Base-by-base conservation (phyloP, 2,113 vertebrate genomes). In the Tenrec ecaudatus region DNA sequence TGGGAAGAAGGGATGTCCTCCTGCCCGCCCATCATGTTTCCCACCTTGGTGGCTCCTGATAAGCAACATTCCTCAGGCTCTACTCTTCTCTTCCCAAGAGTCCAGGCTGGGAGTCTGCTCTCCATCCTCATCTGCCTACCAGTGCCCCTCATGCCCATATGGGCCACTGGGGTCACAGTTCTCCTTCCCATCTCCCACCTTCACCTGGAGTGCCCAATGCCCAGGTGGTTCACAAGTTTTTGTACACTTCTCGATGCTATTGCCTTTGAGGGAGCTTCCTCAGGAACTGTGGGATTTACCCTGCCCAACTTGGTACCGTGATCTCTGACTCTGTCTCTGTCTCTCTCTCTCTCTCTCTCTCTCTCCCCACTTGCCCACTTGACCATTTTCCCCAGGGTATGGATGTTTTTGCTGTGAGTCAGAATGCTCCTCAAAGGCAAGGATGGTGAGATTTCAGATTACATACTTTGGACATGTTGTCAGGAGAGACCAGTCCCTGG, bases 1-100 rank as follows among this genome's bases (percentile, higher is more conserved):
- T 27, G 2, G 53, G 43, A 69, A 60, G 33, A 64, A 36, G 84
- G 77, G 47, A 40, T n/a, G 33, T 47, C 38, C 23, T 84, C 75
- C 75, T 62, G 16, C 19, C 60, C 36, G 53, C 12, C 27, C 60
- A 0, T 0, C 66, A 27, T 0, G 1, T 1, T 3, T 66, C 47
- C 36, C 31, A 60, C 11, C 73, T 57, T 77, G 64, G 76, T 92
- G 86, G 88, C 78, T 76, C 17, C 31, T 10, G 2, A 84, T 38
- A 75, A 47, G 25, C 17, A 64, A 31, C 25, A 19, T 33, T 60
- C 29, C 9, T 25, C 15, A 47, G 78, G 19, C 29, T 87, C 85
- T 73, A 69, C 92, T 57, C 40, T 40, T 40, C 40, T 40, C 40
- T 40, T 40, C 40, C 40, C 40, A 40, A 40, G 40, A 60, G 47